phyloP scores from a whole-genome alignment of 2,888 invertebrate genomes.

The Penaeus monodon region DNA sequence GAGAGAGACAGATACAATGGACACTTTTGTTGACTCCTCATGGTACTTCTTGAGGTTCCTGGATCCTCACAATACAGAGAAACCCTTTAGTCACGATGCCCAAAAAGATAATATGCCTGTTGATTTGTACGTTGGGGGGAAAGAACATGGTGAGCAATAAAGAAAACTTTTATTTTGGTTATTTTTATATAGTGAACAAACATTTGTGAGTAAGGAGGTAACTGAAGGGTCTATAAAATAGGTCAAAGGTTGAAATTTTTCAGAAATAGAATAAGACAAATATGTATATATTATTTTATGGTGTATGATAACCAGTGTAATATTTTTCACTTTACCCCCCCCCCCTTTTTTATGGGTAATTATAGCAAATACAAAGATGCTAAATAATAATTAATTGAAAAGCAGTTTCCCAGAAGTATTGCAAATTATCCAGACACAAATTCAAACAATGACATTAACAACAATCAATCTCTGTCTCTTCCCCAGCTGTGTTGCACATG shows the following conservation, averaged over 20 bases:
- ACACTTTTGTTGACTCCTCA: slow-evolving; percentile 99
- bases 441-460: neutral
- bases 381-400: no score
- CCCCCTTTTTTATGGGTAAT: no score
- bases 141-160: slow-evolving; percentile 83
- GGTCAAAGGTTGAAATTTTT: no score
- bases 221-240: neutral
- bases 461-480: slow-evolving; percentile 15
- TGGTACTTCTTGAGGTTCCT: slow-evolving; percentile 97
- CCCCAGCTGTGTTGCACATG: slow-evolving; percentile 88
- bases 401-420: no score
- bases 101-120: slow-evolving; percentile 82
- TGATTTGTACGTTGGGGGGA: slow-evolving; percentile 95
- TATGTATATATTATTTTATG: no score
- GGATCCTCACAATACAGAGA: slow-evolving; percentile 80
- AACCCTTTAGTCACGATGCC: slow-evolving; percentile 79
- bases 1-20: slow-evolving; percentile 97
- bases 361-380: no score
- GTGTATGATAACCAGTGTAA: no score
- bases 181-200: no score
- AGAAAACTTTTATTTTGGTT: no score
- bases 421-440: no score
- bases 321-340: no score
- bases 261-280: no score
- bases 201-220: neutral